Evolutionary conservation across 1,140 invertebrate genomes (phyloP).

Genomic region (Drosophila kikkawai): DNA sequence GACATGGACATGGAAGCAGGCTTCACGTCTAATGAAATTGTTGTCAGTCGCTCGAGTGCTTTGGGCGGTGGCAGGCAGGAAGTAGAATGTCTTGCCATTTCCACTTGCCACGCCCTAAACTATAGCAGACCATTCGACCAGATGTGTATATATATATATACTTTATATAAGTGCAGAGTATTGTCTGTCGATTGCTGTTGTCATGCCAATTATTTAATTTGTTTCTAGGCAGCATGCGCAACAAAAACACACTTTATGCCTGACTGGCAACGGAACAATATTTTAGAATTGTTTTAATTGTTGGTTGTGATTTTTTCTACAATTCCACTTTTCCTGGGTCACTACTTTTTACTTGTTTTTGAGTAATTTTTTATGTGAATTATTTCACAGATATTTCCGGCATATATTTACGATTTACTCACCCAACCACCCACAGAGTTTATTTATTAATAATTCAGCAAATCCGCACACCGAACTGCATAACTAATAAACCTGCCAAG

Average conservation of each 20-base stretch:
- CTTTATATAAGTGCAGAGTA: constrained; percentile 20
- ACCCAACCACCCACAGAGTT: constrained; percentile 19
- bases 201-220: constrained; percentile 84
- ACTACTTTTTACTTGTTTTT: neutral
- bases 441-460: constrained; percentile 76
- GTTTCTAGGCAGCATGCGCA: constrained; percentile 43
- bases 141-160: constrained; percentile 18
- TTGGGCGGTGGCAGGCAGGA: constrained; percentile 24
- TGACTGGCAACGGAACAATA: constrained; percentile 18
- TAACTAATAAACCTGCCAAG: constrained; percentile 78
- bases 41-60: constrained; percentile 55
- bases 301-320: neutral
- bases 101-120: constrained; percentile 38
- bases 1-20: constrained; percentile 48
- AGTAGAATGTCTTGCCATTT: constrained; percentile 6
- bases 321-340: too few relatives aligned
- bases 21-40: constrained; percentile 79
- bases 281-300: constrained; percentile 6
- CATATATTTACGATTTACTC: constrained; percentile 11
- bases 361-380: neutral
- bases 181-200: constrained; percentile 57
- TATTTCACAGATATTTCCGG: neutral
- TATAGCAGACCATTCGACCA: constrained; percentile 24
- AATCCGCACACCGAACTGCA: constrained; percentile 61
- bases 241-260: constrained; percentile 21